These are phyloP conservation scores for Creontiades dilutus DNA, from an alignment of 2,888 invertebrate species.

Conservation along the genomic window DNA sequence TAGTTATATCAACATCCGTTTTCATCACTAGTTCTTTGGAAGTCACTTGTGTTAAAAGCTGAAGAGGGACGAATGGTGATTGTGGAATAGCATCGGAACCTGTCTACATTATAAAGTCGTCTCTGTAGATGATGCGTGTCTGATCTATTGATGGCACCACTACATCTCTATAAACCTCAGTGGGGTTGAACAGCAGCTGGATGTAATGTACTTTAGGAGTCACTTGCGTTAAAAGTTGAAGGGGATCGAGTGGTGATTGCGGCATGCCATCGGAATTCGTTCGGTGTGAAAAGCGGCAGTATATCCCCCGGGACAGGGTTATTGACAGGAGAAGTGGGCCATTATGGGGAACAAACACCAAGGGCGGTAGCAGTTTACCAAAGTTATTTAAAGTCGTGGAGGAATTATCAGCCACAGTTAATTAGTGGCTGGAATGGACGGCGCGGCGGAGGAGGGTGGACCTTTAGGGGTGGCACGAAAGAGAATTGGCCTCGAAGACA, in stretches of 20 bases:
- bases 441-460: background rate
- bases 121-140: no score
- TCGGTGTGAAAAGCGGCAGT: background rate
- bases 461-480: conserved; percentile 5
- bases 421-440: conserved; percentile 56
- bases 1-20: no score
- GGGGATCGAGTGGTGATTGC: conserved; percentile 25
- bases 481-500: conserved; percentile 62
- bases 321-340: conserved; percentile 28
- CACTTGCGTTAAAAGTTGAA: background rate
- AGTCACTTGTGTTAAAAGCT: background rate
- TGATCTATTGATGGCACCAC: no score
- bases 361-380: conserved; percentile 56
- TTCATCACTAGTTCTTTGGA: no score
- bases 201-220: no score
- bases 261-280: background rate
- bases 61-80: background rate
- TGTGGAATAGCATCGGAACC: background rate
- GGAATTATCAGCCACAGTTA: conserved; percentile 65
- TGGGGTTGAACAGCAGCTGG: no score
- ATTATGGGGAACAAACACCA: conserved; percentile 35
- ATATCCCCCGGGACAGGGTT: background rate
- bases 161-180: no score
- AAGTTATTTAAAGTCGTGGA: conserved; percentile 66
- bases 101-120: no score